phyloP scores from a whole-genome alignment of 2,888 invertebrate genomes.

The Drosophila subsilvestris region DNA sequence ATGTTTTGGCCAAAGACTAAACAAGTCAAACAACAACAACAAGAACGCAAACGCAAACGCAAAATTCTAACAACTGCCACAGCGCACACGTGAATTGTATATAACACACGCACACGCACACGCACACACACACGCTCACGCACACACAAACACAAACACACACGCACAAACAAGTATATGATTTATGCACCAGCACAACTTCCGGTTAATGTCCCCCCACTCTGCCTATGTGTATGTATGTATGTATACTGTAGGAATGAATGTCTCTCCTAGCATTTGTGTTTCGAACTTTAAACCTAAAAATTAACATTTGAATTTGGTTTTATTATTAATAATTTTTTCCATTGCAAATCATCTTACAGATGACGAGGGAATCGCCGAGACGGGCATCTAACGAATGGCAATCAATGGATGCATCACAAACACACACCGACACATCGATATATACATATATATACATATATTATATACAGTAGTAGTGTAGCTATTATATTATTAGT shows the following conservation, averaged over 20 bases:
- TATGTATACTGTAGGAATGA: slow-evolving; percentile 2
- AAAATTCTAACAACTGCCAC: background rate
- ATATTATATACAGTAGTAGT: slow-evolving; percentile 33
- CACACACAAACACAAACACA: slow-evolving; percentile 4
- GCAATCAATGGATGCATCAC: slow-evolving; percentile 13
- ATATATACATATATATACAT: slow-evolving; percentile 25
- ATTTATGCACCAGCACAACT: background rate
- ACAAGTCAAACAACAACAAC: background rate
- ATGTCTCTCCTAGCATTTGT: background rate
- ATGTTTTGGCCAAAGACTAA: background rate
- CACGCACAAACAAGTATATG: slow-evolving; percentile 9
- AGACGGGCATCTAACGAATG: slow-evolving; percentile 91
- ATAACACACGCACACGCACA: background rate
- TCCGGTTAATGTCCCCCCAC: background rate
- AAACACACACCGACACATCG: slow-evolving; percentile 15
- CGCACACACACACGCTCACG: background rate
- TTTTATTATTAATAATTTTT: background rate
- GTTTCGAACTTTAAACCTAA: background rate
- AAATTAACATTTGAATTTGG: background rate
- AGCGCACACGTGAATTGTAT: background rate
- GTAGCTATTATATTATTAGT: slow-evolving; percentile 28
- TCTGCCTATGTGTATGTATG: background rate
- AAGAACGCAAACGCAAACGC: background rate
- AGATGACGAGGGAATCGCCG: slow-evolving; percentile 98
- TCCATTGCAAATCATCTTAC: slow-evolving; percentile 81